Evolutionary conservation across 2,113 vertebrate genomes (phyloP).

Genomic region (Peromyscus leucopus): DNA sequence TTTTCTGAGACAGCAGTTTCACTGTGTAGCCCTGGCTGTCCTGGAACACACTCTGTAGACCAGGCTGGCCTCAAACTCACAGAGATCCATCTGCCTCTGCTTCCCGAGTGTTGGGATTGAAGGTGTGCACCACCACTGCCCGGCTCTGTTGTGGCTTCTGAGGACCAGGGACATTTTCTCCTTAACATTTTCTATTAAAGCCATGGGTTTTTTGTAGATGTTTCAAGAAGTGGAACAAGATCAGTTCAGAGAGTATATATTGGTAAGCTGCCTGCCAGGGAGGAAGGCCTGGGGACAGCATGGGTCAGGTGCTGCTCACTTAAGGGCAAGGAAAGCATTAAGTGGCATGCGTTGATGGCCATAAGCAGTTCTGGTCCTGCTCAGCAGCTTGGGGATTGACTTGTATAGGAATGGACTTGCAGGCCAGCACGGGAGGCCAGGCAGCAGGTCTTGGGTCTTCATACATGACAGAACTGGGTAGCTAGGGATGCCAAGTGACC

Average conservation of each 20-base stretch:
- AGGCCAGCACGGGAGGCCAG: fast-evolving
- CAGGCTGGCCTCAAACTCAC: background rate
- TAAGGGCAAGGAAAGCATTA: too few relatives aligned
- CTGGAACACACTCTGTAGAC: background rate
- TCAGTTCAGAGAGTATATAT: too few relatives aligned
- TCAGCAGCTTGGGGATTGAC: background rate
- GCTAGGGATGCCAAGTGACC: too few relatives aligned
- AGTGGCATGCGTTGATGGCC: background rate
- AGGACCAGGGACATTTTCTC: background rate
- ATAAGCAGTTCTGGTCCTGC: background rate
- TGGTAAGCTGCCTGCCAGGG: background rate
- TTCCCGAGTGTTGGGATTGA: too few relatives aligned
- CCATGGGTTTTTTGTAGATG: background rate
- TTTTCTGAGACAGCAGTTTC: background rate
- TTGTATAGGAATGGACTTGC: background rate
- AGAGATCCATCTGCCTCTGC: too few relatives aligned
- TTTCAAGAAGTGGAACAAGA: too few relatives aligned
- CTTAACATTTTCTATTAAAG: too few relatives aligned
- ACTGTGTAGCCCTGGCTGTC: background rate
- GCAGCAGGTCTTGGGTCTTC: background rate
- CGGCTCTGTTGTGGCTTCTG: background rate
- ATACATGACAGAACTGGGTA: fast-evolving
- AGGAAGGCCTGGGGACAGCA: background rate
- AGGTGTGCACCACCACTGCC: too few relatives aligned
- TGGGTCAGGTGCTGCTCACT: background rate